A percentile compares a stretch with the other conserved stretches of the same genome.
phyloP scores from a whole-genome alignment of 2,797 vertebrate genomes.

The Adelosebastes latens region DNA sequence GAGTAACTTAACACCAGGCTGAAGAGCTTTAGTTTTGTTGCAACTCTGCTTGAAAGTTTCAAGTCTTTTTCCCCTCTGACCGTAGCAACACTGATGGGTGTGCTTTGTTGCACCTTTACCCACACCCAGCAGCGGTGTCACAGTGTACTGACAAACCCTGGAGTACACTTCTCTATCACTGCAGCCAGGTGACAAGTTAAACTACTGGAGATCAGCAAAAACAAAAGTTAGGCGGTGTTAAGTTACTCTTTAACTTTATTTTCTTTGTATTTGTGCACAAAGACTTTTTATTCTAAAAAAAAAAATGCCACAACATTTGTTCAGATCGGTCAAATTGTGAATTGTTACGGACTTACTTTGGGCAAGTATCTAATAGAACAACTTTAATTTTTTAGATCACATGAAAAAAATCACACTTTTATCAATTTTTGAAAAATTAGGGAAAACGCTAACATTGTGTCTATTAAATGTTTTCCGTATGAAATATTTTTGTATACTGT shows the following conservation, averaged over 20 bases:
- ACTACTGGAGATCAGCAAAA: not conserved
- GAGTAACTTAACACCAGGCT: not conserved
- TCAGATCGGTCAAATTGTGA: too few species aligned
- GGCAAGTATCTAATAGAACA: too few species aligned
- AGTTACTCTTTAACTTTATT: too few species aligned
- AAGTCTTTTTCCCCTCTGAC: not conserved
- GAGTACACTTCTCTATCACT: not conserved
- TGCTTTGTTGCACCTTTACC: not conserved
- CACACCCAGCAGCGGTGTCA: not conserved
- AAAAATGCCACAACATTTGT: too few species aligned
- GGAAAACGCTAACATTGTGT: too few species aligned
- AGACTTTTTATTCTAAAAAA: too few species aligned
- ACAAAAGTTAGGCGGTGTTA: not conserved
- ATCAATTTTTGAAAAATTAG: accelerated
- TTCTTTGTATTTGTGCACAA: too few species aligned
- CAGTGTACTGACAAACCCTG: not conserved
- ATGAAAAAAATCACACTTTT: too few species aligned
- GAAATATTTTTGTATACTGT: too few species aligned
- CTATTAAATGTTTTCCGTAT: too few species aligned
- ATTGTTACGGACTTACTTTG: too few species aligned
- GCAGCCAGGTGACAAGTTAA: not conserved
- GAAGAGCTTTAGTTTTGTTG: not conserved
- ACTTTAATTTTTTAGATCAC: too few species aligned
- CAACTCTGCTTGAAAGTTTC: not conserved
- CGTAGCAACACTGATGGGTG: not conserved